A percentile compares a stretch with the other conserved stretches of the same genome.
Conservation (phyloP, 2,113 vertebrate species). For the Caracal caracal region DNA sequence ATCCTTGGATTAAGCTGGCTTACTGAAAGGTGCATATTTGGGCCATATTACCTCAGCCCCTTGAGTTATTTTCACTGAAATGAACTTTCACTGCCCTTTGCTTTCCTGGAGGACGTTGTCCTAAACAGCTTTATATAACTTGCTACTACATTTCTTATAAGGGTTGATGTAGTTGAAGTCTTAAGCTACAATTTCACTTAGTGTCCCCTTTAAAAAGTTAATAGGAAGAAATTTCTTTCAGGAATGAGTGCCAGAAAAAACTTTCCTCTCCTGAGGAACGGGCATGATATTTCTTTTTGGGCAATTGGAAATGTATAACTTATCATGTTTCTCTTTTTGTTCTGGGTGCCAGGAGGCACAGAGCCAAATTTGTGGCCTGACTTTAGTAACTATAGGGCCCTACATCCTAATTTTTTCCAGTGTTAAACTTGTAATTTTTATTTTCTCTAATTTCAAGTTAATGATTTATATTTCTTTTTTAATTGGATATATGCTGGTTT, state of each 20-base stretch:
- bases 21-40: neutral
- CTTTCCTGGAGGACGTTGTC: neutral
- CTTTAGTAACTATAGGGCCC: constrained; percentile 27
- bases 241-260: constrained; percentile 45
- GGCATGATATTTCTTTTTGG: constrained; percentile 41
- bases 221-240: constrained; percentile 52
- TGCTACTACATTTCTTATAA: neutral
- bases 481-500: neutral
- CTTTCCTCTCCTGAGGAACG: constrained; percentile 14
- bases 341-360: constrained; percentile 45
- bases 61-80: neutral
- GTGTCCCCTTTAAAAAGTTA: constrained; percentile 27
- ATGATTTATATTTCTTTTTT: neutral
- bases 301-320: constrained; percentile 56
- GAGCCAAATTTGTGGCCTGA: constrained; percentile 43
- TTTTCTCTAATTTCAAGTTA: constrained; percentile 41
- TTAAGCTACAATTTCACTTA: neutral
- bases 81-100: neutral
- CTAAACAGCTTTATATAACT: neutral
- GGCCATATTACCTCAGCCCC: neutral
- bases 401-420: neutral
- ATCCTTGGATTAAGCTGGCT: neutral
- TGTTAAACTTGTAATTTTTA: constrained; percentile 47
- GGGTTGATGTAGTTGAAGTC: constrained; percentile 18
- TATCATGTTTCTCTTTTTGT: constrained; percentile 52